These are phyloP conservation scores for Lutjanus campechanus DNA, from an alignment of 2,797 vertebrate species.

Conservation along the genomic window DNA sequence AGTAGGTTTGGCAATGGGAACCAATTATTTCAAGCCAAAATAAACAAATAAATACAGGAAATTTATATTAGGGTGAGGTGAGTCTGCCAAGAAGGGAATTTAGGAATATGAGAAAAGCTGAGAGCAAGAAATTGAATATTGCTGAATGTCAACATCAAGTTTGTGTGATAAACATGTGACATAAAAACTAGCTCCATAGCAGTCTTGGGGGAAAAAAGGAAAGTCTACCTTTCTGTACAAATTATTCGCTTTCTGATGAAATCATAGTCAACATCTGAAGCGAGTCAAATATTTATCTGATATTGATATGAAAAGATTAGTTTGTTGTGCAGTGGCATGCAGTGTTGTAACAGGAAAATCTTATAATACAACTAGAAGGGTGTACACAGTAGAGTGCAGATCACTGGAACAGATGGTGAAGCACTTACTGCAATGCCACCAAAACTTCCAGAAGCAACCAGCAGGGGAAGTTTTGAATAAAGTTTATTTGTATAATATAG, in stretches of 20 bases:
- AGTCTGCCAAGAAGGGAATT: conserved; percentile 56
- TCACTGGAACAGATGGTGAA: too few species aligned
- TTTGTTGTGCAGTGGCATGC: background rate
- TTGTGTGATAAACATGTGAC: conserved; percentile 36
- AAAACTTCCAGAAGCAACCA: too few species aligned
- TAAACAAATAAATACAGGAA: conserved; percentile 73
- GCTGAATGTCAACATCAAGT: conserved; percentile 37
- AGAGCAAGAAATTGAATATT: conserved; percentile 34
- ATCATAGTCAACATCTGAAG: background rate
- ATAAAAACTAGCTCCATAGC: background rate
- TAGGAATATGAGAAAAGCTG: conserved; percentile 52
- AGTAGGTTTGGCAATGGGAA: conserved; percentile 64
- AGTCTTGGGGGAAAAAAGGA: background rate
- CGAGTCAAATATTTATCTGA: background rate
- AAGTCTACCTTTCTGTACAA: background rate
- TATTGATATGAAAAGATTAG: background rate
- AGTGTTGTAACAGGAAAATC: background rate
- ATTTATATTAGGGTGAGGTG: conserved; percentile 47
- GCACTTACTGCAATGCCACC: too few species aligned
- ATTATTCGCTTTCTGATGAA: background rate
- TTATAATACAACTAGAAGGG: too few species aligned
- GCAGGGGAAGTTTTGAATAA: too few species aligned
- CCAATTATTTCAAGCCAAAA: conserved; percentile 74
- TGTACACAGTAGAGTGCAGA: too few species aligned
- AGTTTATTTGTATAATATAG: too few species aligned